Evolutionary conservation across 2,113 vertebrate species (phyloP).

Genomic region (Oreochromis tanganicae): DNA sequence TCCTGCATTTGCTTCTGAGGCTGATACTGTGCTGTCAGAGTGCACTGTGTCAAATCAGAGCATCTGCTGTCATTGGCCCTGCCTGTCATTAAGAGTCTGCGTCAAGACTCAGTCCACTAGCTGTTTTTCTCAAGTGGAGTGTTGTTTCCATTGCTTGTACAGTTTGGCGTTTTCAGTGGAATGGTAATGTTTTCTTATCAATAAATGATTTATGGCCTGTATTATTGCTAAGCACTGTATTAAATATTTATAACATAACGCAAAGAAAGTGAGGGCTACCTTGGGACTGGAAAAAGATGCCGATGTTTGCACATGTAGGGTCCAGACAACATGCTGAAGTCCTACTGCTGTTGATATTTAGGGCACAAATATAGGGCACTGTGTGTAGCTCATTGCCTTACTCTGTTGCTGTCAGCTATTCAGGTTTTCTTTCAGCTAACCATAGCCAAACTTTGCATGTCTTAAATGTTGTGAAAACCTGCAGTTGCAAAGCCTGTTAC

Average conservation of each 20-base stretch:
- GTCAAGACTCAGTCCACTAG: not conserved
- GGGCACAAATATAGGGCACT: not conserved
- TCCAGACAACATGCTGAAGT: not conserved
- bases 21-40: constrained; percentile 21
- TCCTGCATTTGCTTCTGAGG: not conserved
- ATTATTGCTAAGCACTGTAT: not conserved
- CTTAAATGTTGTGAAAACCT: constrained; percentile 1
- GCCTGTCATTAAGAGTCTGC: not conserved
- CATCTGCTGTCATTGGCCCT: constrained; percentile 17
- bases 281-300: not conserved
- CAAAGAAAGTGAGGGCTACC: not conserved
- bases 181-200: not conserved
- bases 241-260: not conserved
- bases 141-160: not conserved
- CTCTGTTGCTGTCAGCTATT: not conserved
- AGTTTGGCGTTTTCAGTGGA: not conserved
- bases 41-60: constrained; percentile 10
- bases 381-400: not conserved
- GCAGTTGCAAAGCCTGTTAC: constrained; percentile 3
- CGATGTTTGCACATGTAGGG: not conserved
- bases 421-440: not conserved
- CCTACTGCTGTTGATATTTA: not conserved
- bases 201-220: not conserved
- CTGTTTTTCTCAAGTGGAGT: not conserved
- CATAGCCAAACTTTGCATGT: not conserved